phyloP scores from a whole-genome alignment of 2,113 vertebrate species.

The Thermophis baileyi region DNA sequence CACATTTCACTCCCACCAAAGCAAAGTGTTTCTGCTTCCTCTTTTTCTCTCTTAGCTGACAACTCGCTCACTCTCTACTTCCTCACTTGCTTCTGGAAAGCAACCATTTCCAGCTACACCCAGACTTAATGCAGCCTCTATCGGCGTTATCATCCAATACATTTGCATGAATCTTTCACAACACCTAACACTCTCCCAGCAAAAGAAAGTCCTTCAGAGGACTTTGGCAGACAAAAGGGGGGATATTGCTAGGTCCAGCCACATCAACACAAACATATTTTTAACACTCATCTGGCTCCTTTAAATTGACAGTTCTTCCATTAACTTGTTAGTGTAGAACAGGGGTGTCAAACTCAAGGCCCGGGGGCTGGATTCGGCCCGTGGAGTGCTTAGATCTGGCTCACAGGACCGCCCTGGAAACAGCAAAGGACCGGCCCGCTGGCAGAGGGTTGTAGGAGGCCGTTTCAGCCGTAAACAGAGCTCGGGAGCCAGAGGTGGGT shows the following conservation, averaged over 20 bases:
- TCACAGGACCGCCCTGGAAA: no score
- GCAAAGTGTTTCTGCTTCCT: not conserved
- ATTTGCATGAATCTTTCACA: not conserved
- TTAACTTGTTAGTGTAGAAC: not conserved
- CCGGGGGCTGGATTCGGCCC: no score
- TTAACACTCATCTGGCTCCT: not conserved
- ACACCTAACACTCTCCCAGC: not conserved
- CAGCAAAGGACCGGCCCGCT: no score
- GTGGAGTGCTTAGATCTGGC: no score
- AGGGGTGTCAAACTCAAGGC: no score
- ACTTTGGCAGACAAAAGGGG: not conserved
- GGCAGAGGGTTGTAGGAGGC: no score
- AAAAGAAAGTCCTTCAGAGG: not conserved
- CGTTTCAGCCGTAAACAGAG: no score
- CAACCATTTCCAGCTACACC: not conserved
- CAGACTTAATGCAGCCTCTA: not conserved
- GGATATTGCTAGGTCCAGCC: no score
- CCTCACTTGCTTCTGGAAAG: not conserved
- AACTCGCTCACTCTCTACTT: not conserved
- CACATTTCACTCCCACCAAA: not conserved
- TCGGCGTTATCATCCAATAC: not conserved
- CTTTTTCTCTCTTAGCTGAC: not conserved
- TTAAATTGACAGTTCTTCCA: not conserved
- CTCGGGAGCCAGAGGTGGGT: no score
- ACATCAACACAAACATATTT: not conserved